Percentiles rank a stretch among this genome's conserved stretches.
These are phyloP conservation scores for Calameuta pallipes DNA, from an alignment of 2,888 invertebrate genomes.

Conservation along the genomic window DNA sequence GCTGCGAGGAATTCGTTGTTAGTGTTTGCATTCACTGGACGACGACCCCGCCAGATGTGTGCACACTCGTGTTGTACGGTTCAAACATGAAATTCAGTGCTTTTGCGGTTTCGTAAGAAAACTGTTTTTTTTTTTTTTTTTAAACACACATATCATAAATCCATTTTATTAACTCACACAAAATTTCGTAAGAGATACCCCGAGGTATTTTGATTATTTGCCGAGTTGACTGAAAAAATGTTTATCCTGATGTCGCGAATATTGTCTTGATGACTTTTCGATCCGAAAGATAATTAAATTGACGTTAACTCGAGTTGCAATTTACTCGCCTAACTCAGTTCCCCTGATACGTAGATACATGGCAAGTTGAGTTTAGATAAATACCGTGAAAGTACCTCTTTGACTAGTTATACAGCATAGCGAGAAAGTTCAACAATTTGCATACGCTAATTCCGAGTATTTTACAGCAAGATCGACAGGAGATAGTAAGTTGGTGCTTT, in stretches of 20 bases:
- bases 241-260: background rate
- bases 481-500: background rate
- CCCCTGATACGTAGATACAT: background rate
- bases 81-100: background rate
- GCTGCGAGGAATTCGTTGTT: background rate
- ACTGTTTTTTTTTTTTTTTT: background rate
- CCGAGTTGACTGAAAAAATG: background rate
- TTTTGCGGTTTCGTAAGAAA: background rate
- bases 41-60: background rate
- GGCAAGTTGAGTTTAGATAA: background rate
- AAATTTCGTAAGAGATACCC: background rate
- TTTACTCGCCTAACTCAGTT: background rate
- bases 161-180: background rate
- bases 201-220: background rate
- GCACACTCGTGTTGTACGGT: background rate
- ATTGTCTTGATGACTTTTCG: background rate
- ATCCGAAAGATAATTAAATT: background rate
- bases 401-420: background rate
- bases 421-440: background rate
- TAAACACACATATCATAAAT: background rate
- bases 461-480: background rate
- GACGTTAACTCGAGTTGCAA: background rate
- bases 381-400: background rate
- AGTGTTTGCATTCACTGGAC: background rate
- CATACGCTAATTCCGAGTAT: background rate